Base-by-base conservation (phyloP, 2,797 vertebrate species). In the Enteromius argenteus region DNA sequence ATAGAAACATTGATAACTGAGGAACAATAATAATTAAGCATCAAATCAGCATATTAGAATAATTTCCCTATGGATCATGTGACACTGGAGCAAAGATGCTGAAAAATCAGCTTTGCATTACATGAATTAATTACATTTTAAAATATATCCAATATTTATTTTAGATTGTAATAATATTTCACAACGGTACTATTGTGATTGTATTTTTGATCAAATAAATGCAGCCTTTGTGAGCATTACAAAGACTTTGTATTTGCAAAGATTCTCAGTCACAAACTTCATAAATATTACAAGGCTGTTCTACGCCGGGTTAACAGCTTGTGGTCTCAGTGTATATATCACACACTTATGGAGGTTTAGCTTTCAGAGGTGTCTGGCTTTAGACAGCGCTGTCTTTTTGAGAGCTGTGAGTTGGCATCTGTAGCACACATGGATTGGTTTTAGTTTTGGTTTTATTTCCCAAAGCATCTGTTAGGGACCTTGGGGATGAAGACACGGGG, bases 401-500 rank as follows among this genome's bases (percentile, higher is more conserved):
- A 27, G 30, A 56, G 35, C 66, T 80, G 66, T n/a, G 79, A 60
- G 35, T 27, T 21, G 76, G 51, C 79, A 85, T 81, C 75, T 73
- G 32, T 51, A 76, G 51, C 51, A 60, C 75, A 69, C 56, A 27
- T 71, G 27, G 51, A 60, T 79, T 62, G n/a, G 44, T 72, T 78
- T 69, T 56, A 44, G 51, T 79, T 78, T 51, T 13, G 35, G 9
- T 81, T 69, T 78, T 78, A 81, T 77, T 72, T 69, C 81, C 58
- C 51, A 42, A 72, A 79, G 74, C 81, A 86, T 81, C 71, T 81
- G 81, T 81, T 76, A 35, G 58, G 72, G 72, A 78, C 68, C 51
- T 75, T 51, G 21, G 21, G 69, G 51, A 69, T 37, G 23, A 42
- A 37, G 14, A 56, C 44, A 32, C 3, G n/a, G 58, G 58, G 44